phyloP scores from a whole-genome alignment of 2,888 invertebrate species.

The Hydrotaea cyrtoneurina region DNA sequence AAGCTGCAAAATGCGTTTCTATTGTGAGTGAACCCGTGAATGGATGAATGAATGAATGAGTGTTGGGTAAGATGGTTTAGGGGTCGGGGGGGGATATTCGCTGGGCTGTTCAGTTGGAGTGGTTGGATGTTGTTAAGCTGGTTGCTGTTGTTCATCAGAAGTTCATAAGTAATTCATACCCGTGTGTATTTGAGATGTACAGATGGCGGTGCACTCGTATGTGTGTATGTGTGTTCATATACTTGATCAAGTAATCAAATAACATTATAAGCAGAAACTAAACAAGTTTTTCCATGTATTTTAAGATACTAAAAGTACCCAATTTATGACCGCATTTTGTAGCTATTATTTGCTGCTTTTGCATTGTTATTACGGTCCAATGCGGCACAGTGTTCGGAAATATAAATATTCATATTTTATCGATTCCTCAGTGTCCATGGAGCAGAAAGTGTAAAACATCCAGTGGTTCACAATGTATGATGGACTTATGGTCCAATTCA shows the following conservation, averaged over 20 bases:
- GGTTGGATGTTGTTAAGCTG: conserved; percentile 16
- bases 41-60: conserved; percentile 21
- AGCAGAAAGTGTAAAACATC: too few species aligned
- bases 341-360: conserved; percentile 21
- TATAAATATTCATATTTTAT: too few species aligned
- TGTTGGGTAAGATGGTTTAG: background rate
- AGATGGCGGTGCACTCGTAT: too few species aligned
- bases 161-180: conserved; percentile 28
- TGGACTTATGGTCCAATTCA: too few species aligned
- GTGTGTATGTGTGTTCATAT: background rate
- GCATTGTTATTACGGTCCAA: background rate
- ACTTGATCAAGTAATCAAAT: conserved; percentile 19
- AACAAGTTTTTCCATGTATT: conserved; percentile 57
- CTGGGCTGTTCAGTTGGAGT: background rate
- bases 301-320: conserved; percentile 38
- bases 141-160: conserved; percentile 13
- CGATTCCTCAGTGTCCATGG: too few species aligned
- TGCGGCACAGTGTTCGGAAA: conserved; percentile 16
- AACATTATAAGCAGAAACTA: conserved; percentile 3
- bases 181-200: conserved; percentile 17
- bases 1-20: conserved; percentile 58
- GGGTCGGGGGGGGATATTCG: background rate
- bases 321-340: conserved; percentile 45
- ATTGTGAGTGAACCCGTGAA: conserved; percentile 32
- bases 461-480: too few species aligned